phyloP scores from a whole-genome alignment of 92 coral and sea anemone species.

The Galaxea fascicularis region DNA sequence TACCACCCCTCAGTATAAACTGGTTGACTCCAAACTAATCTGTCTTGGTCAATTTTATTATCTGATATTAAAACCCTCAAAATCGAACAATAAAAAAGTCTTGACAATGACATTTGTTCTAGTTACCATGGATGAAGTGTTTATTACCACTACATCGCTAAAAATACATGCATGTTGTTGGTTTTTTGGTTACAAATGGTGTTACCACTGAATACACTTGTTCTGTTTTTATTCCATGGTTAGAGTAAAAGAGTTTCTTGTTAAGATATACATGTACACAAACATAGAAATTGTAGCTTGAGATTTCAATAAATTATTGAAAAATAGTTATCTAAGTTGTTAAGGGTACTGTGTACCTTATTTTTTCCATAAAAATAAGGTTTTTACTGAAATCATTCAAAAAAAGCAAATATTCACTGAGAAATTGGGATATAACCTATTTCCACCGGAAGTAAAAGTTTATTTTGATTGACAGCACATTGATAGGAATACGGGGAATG shows the following conservation, averaged over 20 bases:
- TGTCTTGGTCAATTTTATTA: no score
- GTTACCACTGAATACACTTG: not conserved
- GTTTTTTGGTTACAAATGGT: not conserved
- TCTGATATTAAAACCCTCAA: no score
- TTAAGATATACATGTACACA: not conserved
- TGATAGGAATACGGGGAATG: no score
- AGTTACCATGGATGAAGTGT: not conserved
- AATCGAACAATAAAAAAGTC: no score
- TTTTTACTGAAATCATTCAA: no score
- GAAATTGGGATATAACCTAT: no score
- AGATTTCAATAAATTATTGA: not conserved
- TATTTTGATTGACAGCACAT: no score
- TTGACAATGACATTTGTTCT: no score
- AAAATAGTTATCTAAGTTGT: conserved; percentile 3
- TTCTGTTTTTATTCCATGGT: not conserved
- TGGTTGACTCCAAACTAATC: not conserved
- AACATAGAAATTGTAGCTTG: not conserved
- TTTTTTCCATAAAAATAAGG: no score
- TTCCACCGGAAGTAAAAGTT: no score
- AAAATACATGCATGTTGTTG: not conserved
- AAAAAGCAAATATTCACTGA: no score
- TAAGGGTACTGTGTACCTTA: no score
- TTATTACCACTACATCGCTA: not conserved
- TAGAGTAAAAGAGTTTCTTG: not conserved
- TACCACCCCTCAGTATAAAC: not conserved